These are phyloP conservation scores for Neoascia interrupta DNA, from an alignment of 2,888 invertebrate genomes.

Conservation along the genomic window DNA sequence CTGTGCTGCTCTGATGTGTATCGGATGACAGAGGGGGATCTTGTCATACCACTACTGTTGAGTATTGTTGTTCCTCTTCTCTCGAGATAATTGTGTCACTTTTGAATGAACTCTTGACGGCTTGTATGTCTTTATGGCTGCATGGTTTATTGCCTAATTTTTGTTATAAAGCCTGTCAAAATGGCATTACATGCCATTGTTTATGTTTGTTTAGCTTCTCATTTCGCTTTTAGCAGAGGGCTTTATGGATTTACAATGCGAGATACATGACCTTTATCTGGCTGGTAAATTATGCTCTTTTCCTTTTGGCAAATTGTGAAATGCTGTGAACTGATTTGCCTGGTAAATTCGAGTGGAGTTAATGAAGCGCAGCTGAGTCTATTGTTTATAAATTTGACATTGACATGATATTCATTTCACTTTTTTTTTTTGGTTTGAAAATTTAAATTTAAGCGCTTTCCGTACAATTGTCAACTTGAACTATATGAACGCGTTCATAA, in stretches of 20 bases:
- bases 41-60: not conserved
- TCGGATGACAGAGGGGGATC: constrained; percentile 28
- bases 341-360: constrained; percentile 42
- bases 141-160: constrained; percentile 62
- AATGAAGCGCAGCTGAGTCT: constrained; percentile 15
- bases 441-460: constrained; percentile 19
- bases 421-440: no score
- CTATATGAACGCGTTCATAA: constrained; percentile 22
- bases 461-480: constrained; percentile 32
- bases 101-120: constrained; percentile 62
- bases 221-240: constrained; percentile 2
- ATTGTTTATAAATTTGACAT: constrained; percentile 24
- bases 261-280: constrained; percentile 49
- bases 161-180: constrained; percentile 28
- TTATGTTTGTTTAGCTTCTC: no score
- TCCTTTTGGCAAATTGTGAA: constrained; percentile 29
- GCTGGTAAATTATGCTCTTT: not conserved
- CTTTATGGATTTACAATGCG: constrained; percentile 31
- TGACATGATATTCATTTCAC: constrained; percentile 32
- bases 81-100: constrained; percentile 55
- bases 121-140: constrained; percentile 21
- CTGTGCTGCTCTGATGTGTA: constrained; percentile 26
- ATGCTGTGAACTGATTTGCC: constrained; percentile 25
- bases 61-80: not conserved
- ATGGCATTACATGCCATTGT: constrained; percentile 37